Base-by-base conservation (phyloP, 2,113 vertebrate genomes). In the Nestor notabilis region DNA sequence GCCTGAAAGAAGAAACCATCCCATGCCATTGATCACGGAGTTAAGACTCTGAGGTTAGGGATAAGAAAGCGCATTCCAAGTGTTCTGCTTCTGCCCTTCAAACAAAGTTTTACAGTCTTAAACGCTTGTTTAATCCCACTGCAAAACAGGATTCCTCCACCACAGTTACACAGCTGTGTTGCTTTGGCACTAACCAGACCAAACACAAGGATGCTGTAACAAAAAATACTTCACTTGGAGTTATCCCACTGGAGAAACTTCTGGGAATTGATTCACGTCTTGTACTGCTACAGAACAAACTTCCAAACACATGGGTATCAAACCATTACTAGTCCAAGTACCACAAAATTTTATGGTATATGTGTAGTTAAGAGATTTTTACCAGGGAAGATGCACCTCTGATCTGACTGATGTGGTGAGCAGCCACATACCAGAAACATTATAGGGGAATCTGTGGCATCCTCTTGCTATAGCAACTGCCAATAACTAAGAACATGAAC, bases 11-110 rank as follows among this genome's bases (percentile, higher is more conserved):
- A 79, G n/a, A 63, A 86, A 64, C 13, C 17, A 82, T 2, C 5
- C 17, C 18, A n/a, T 5, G 15, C 10, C 55, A 66, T 35, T 25
- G 23, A 17, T 58, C 35, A 24, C 0, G 0, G n/a, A 72, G 18
- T 13, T n/a, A 37, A 70, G 43, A 50, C 10, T 50, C 4, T 14
- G 17, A 50, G 28, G 63, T 83, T 63, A 75, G 58, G 29, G 70
- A 83, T 4, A 83, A 80, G 41, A 70, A 91, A 87, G 44, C 13
- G 10, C 31, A 72, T 41, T 87, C 55, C 65, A 68, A 81, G 49
- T 2, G 12, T 33, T 75, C 15, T 53, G 23, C 47, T 81, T 69
- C 55, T 55, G 52, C 23, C 56, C 11, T 79, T 76, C 58, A 72
- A 55, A 55, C 58, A 27, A 55, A 82, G 39, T 44, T 78, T 79